These are phyloP conservation scores for Tenodera sinensis DNA, from an alignment of 2,888 invertebrate species.

Conservation along the genomic window DNA sequence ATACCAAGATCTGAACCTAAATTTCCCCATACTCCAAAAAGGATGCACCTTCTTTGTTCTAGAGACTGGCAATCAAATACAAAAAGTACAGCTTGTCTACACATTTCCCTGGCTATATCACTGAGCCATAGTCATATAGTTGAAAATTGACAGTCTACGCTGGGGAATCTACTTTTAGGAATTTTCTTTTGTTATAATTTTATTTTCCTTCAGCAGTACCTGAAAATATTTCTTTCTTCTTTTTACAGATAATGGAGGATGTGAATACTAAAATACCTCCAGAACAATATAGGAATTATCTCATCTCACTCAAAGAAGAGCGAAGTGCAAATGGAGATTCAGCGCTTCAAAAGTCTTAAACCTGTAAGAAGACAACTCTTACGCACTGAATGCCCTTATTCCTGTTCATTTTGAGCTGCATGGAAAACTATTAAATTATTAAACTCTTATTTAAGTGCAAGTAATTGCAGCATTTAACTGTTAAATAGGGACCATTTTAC, in stretches of 20 bases:
- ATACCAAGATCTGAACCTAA: no score
- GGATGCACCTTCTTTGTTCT: no score
- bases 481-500: neutral
- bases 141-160: no score
- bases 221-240: neutral
- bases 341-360: neutral
- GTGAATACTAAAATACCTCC: slow-evolving; percentile 19
- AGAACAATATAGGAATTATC: neutral
- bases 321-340: neutral
- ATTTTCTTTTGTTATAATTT: neutral
- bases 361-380: neutral
- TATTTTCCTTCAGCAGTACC: neutral
- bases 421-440: neutral
- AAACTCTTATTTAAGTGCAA: neutral
- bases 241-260: slow-evolving; percentile 27
- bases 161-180: no score
- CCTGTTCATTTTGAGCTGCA: neutral
- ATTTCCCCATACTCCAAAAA: no score
- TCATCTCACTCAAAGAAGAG: neutral
- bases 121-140: no score
- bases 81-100: no score
- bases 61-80: no score
- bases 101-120: no score
- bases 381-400: neutral
- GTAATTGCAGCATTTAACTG: neutral